phyloP scores from a whole-genome alignment of 2,797 vertebrate genomes.

The Tadarida brasiliensis region DNA sequence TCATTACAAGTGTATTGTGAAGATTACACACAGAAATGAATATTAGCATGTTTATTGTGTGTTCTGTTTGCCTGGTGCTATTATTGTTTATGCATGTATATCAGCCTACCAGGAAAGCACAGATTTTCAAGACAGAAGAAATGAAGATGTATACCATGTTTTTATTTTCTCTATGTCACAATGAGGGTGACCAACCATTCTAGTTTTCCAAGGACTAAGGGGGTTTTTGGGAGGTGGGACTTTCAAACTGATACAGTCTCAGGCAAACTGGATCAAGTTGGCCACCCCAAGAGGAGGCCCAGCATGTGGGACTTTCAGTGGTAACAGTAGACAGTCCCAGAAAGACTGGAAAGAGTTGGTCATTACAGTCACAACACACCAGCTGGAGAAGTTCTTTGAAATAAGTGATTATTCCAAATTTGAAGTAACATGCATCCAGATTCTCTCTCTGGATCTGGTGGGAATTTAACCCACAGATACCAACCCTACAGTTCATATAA shows the following conservation, averaged over 20 bases:
- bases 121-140: slow-evolving; percentile 34
- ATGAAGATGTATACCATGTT: background rate
- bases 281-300: background rate
- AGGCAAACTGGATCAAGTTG: background rate
- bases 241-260: background rate
- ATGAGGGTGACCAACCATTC: background rate
- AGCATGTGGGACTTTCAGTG: background rate
- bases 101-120: background rate
- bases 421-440: background rate
- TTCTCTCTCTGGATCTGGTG: background rate
- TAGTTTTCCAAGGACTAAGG: background rate
- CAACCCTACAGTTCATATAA: background rate
- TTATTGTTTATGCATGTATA: background rate
- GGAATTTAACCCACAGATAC: slow-evolving; percentile 6
- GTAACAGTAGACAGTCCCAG: background rate
- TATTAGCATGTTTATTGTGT: background rate
- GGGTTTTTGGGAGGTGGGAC: background rate
- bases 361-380: background rate
- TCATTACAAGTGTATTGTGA: background rate
- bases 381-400: background rate
- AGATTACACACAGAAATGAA: background rate
- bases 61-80: background rate
- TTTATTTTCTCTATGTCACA: background rate
- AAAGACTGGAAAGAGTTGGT: background rate
- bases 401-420: slow-evolving; percentile 31